These are phyloP conservation scores for Lepus europaeus DNA, from an alignment of 2,113 vertebrate genomes.

Conservation along the genomic window DNA sequence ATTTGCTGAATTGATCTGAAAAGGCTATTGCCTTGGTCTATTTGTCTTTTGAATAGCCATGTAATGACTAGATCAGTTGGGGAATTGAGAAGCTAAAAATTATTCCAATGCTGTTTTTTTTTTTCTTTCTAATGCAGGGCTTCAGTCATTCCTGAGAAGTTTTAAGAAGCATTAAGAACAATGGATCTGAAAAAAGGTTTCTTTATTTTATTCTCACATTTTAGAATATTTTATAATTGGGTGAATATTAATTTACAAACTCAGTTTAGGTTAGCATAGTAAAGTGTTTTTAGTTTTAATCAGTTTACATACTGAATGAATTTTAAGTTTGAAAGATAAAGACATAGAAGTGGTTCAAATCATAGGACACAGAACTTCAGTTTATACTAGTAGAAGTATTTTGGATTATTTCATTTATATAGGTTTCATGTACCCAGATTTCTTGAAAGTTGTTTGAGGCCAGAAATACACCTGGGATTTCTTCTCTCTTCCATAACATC, in stretches of 20 bases:
- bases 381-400: background rate
- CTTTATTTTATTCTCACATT: background rate
- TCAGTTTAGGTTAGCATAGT: conserved; percentile 15
- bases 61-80: background rate
- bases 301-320: background rate
- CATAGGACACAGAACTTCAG: background rate
- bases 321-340: background rate
- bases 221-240: conserved; percentile 4
- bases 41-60: conserved; percentile 9
- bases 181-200: background rate
- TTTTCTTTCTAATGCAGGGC: background rate
- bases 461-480: background rate
- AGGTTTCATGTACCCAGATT: background rate
- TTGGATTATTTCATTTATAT: background rate
- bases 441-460: background rate
- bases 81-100: background rate
- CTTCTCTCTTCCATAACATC: background rate
- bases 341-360: background rate
- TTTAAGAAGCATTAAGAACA: conserved; percentile 19
- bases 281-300: background rate
- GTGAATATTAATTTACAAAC: conserved; percentile 20
- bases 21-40: background rate
- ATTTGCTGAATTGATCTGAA: background rate
- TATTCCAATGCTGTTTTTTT: background rate
- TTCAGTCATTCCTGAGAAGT: background rate